Base-by-base conservation (phyloP, 1,140 invertebrate species). In the Cecropterus lyciades region DNA sequence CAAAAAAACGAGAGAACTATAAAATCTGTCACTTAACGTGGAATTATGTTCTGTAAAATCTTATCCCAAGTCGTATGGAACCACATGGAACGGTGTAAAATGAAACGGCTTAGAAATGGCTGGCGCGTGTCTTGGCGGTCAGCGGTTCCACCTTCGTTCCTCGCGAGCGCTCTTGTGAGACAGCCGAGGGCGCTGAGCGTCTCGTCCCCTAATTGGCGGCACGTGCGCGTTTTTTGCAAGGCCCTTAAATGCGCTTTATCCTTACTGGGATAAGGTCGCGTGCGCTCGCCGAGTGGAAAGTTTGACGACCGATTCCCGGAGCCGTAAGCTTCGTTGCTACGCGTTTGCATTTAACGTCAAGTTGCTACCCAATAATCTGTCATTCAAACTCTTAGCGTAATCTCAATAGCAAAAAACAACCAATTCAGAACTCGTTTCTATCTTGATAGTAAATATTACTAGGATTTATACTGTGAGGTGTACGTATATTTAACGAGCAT, bases 151-250 rank as follows among this genome's bases (percentile, higher is more conserved):
- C 46, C 65, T 75, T 57, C 63, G 87, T 90, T 90, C 81, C 69
- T 65, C 65, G 66, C 84, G 89, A 84, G 79, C 82, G 79, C 78
- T 82, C 86, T 84, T 74, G 85, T 75, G 82, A 63, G 80, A 85
- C 85, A 82, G 75, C 63, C 64, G 64, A 82, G 75, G 78, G 77
- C 67, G 73, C 73, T 77, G 77, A 60, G 65, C 33, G 67, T 63
- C 70, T 72, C 73, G 77, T 78, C 77, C 80, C 77, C 73, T 88
- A 89, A 91, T 85, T 84, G 80, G 52, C 77, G 87, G 86, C 89
- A 85, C 89, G 89, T 85, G 89, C 79, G 81, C 64, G 70, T 77
- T 84, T 89, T 84, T 85, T 84, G 71, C 67, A 42, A 60, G 70
- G 70, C 57, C 67, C 67, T 73, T 82, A 71, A 84, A 81, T 77